These are phyloP conservation scores for Manacus vitellinus DNA, from an alignment of 2,113 vertebrate species.

Conservation along the genomic window DNA sequence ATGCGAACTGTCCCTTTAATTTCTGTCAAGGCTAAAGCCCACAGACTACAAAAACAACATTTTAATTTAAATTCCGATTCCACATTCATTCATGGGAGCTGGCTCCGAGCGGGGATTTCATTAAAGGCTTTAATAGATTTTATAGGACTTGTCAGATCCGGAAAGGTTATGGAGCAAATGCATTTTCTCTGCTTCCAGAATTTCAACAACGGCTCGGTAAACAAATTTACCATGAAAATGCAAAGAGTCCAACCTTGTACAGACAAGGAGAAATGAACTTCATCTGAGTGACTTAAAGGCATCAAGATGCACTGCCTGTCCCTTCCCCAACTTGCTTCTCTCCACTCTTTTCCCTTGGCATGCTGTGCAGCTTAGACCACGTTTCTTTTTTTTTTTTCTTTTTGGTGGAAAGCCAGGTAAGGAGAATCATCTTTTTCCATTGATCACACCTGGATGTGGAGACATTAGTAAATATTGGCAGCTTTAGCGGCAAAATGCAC, in stretches of 20 bases:
- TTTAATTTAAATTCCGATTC: conserved; percentile 77
- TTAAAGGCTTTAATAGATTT: conserved; percentile 80
- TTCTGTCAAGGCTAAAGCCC: conserved; percentile 52
- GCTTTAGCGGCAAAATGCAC: background rate
- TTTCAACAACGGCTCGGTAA: conserved; percentile 66
- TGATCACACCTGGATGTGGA: background rate
- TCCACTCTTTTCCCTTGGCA: rapidly evolving
- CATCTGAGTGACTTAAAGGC: conserved; percentile 15
- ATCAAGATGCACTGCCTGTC: background rate
- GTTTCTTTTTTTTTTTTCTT: background rate
- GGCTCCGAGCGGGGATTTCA: conserved; percentile 71
- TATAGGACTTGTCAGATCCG: conserved; percentile 74
- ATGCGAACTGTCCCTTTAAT: conserved; percentile 56
- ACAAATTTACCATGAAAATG: conserved; percentile 72
- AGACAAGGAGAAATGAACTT: conserved; percentile 54
- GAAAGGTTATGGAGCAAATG: conserved; percentile 76
- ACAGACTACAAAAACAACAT: conserved; percentile 68
- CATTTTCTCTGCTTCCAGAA: conserved; percentile 77
- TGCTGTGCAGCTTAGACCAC: background rate
- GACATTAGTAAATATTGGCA: background rate
- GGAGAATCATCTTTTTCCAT: background rate
- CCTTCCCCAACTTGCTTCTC: background rate
- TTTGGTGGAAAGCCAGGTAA: background rate
- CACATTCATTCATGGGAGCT: conserved; percentile 70
- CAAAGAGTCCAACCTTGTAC: conserved; percentile 29